phyloP scores from a whole-genome alignment of 1,140 invertebrate species.

The Holcopasites calliopsidis region DNA sequence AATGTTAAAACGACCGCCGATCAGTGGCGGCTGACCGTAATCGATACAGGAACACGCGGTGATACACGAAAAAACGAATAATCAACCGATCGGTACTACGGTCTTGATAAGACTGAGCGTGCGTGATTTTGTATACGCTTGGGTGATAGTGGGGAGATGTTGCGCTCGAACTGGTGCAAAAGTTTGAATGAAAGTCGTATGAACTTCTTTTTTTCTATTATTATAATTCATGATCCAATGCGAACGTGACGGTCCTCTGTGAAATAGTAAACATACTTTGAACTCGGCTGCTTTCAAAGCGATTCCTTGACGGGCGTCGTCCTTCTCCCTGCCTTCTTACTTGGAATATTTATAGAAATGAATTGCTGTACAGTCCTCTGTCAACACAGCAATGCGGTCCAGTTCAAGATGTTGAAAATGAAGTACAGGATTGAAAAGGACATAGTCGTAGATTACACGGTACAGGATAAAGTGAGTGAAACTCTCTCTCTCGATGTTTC shows the following conservation, averaged over 20 bases:
- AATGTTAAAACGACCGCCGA: too few species aligned
- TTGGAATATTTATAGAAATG: constrained; percentile 16
- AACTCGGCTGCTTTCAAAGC: not conserved
- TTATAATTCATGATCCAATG: not conserved
- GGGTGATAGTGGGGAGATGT: too few species aligned
- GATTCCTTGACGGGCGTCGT: not conserved
- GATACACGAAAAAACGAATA: too few species aligned
- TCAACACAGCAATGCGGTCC: not conserved
- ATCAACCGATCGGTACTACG: too few species aligned
- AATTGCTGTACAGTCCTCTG: constrained; percentile 12
- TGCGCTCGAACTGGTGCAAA: too few species aligned
- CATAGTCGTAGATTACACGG: not conserved
- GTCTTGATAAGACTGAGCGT: too few species aligned
- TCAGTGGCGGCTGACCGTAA: too few species aligned
- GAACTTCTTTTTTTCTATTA: too few species aligned
- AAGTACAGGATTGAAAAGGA: not conserved
- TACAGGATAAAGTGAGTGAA: not conserved
- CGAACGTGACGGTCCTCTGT: not conserved
- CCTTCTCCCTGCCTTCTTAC: not conserved
- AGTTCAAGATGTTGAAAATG: not conserved
- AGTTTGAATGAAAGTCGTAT: too few species aligned
- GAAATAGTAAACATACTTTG: not conserved
- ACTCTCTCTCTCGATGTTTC: not conserved
- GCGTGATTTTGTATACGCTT: too few species aligned
- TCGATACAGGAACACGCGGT: too few species aligned